Base-by-base conservation (phyloP, 2,888 invertebrate genomes). In the Furcula furcula region DNA sequence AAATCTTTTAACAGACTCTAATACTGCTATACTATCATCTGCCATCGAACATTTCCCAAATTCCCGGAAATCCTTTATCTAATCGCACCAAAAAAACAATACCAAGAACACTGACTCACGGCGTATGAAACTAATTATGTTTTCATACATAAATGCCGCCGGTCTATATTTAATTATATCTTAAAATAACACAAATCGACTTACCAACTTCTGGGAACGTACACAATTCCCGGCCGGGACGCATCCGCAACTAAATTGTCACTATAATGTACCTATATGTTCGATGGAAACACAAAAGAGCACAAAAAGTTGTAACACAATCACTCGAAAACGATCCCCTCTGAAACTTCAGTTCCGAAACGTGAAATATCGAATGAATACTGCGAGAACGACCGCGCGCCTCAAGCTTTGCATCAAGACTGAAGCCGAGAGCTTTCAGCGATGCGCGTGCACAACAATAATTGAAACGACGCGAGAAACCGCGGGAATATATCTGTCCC, bases 111-210 rank as follows among this genome's bases (percentile, higher is more conserved):
- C 33, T 77, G 75, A 79, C 55, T 79, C 76, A 77, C 39, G 40
- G 41, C 47, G 75, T 74, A 76, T 76, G 72, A 69, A 73, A 79
- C 78, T 82, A 85, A 86, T 84, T 83, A 80, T 75, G 68, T 76
- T 81, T 80, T 77, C 77, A 77, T 78, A n/a, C n/a, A 73, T 77
- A 66, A 66, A 82, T 66, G 59, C 69, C 66, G 65, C 63, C 67
- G 38, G 73, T 71, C 86, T 87, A 87, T 76, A 85, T 85, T 83
- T 85, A 88, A 86, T 85, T 83, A 79, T 73, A 78, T 71, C 79
- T 75, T 67, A 82, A 85, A 84, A 86, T 84, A 87, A 82, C 76
- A 76, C 72, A 76, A 78, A 75, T 75, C 67, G 42, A 54, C 87
- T 83, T 76, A 87, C 87, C 85, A 74, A 63, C 60, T 74, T 73